Conservation (phyloP, 2,113 vertebrate species). For the Podilymbus podiceps region DNA sequence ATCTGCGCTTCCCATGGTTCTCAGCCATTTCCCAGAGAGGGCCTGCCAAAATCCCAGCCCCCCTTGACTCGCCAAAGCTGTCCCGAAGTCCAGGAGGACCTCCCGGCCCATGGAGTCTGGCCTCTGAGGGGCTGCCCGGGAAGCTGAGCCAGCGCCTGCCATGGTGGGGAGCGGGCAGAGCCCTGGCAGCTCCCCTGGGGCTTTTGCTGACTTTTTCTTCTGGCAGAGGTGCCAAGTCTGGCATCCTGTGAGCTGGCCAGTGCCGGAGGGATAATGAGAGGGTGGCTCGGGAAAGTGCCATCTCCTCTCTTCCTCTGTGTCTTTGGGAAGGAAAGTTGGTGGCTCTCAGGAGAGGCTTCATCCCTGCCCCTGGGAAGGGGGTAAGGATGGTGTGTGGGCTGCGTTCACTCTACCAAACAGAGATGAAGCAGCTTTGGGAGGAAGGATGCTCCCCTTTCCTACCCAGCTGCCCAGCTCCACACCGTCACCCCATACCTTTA, state of each 20-base stretch:
- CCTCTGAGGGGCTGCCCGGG: background rate
- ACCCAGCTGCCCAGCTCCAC: background rate
- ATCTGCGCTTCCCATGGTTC: background rate
- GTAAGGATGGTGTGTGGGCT: background rate
- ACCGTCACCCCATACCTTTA: slow-evolving; percentile 74
- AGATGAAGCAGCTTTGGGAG: background rate
- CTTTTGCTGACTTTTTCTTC: background rate
- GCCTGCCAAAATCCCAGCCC: background rate
- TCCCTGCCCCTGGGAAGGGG: background rate
- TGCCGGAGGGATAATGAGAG: background rate
- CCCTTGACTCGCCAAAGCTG: background rate
- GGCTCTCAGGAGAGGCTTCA: background rate
- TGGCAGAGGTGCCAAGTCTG: background rate
- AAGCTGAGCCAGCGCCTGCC: background rate
- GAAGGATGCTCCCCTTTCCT: background rate
- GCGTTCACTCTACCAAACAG: background rate
- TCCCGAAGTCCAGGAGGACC: background rate
- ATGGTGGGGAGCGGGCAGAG: background rate
- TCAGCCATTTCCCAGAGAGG: background rate
- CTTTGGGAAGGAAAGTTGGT: background rate
- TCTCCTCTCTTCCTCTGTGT: background rate
- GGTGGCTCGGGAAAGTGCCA: background rate
- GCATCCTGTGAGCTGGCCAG: background rate
- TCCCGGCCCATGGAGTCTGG: background rate
- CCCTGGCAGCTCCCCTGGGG: background rate